phyloP scores from a whole-genome alignment of 1,140 invertebrate genomes.

The Samia ricini region DNA sequence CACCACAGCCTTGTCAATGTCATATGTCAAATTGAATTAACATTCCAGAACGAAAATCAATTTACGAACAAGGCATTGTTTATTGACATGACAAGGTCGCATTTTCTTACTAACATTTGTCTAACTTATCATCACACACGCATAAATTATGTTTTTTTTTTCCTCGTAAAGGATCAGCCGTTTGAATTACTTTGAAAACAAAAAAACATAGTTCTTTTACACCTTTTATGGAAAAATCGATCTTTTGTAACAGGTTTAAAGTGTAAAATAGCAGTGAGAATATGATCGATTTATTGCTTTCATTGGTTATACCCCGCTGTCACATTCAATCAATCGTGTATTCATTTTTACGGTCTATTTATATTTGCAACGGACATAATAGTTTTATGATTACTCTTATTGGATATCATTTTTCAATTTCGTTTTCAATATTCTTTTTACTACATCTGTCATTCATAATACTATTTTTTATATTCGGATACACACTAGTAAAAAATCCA shows the following conservation, averaged over 20 bases:
- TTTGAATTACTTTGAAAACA: not conserved
- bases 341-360: not conserved
- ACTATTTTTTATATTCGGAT: not conserved
- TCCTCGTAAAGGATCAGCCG: not conserved
- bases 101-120: not conserved
- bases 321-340: constrained; percentile 5
- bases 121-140: not conserved
- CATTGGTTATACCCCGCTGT: not conserved
- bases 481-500: not conserved
- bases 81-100: not conserved
- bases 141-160: not conserved
- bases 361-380: not conserved
- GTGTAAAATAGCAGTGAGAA: not conserved
- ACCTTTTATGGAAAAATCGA: not conserved
- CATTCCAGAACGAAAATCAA: not conserved
- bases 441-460: not conserved
- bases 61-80: not conserved
- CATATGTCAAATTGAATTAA: not conserved
- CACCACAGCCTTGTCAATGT: not conserved
- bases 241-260: not conserved
- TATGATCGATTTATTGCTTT: not conserved
- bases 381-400: not conserved
- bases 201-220: not conserved
- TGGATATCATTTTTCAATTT: constrained; percentile 3
- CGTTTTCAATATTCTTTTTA: not conserved